phyloP scores from a whole-genome alignment of 2,113 vertebrate species.

The Rhinoptilus africanus region DNA sequence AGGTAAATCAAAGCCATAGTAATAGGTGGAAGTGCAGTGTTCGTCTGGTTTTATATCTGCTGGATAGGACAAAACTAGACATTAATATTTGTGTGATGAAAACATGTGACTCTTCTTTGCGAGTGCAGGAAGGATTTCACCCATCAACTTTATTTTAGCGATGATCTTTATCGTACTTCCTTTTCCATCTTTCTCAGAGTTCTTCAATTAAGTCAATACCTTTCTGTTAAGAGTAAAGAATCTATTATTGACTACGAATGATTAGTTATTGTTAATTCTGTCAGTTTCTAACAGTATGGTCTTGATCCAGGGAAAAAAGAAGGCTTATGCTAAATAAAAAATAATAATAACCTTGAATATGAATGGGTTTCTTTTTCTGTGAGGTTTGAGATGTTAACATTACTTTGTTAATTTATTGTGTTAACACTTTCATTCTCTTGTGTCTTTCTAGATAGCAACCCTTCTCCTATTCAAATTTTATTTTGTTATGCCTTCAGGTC shows the following conservation, averaged over 20 bases:
- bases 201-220: background rate
- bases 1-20: background rate
- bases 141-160: background rate
- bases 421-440: background rate
- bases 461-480: background rate
- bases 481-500: background rate
- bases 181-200: background rate
- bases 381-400: background rate
- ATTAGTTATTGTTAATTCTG: background rate
- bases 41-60: background rate
- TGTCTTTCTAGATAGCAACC: background rate
- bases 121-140: background rate
- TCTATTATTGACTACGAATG: background rate
- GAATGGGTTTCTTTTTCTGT: background rate
- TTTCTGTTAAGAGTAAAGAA: background rate
- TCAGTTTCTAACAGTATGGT: background rate
- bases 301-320: background rate
- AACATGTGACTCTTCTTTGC: background rate
- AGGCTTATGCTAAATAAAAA: background rate
- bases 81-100: background rate
- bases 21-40: background rate
- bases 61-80: background rate
- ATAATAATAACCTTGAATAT: background rate
- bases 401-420: background rate
- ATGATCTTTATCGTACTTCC: background rate